Evolutionary conservation across 1,140 invertebrate genomes (phyloP).

Genomic region (Brachionus koreanus): DNA sequence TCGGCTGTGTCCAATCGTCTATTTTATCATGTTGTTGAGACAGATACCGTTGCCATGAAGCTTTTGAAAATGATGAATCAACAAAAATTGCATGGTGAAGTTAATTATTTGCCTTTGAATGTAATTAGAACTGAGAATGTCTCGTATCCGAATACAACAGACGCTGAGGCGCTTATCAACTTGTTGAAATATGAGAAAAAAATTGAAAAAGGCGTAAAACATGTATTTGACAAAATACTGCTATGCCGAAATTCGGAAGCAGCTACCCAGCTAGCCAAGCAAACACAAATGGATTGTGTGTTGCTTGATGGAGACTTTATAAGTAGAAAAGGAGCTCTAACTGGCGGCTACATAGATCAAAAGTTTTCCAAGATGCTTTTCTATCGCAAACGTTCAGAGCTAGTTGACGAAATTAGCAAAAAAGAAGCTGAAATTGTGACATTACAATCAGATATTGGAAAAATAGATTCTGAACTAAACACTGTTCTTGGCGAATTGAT

Average conservation of each 20-base stretch:
- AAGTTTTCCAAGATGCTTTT: slow-evolving; percentile 74
- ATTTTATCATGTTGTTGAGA: slow-evolving; percentile 97
- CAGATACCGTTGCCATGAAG: slow-evolving; percentile 90
- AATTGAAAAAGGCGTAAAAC: slow-evolving; percentile 86
- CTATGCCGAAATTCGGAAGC: slow-evolving; percentile 94
- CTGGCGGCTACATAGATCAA: slow-evolving; percentile 96
- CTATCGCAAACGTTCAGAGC: slow-evolving; percentile 63
- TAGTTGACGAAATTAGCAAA: slow-evolving; percentile 86
- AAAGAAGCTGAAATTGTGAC: slow-evolving; percentile 3
- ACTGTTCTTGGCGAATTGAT: neutral
- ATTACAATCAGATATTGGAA: slow-evolving; percentile 22
- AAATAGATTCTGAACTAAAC: slow-evolving; percentile 35
- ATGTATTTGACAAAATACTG: slow-evolving; percentile 94
- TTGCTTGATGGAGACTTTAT: slow-evolving; percentile 86
- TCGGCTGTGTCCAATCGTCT: slow-evolving; percentile 92
- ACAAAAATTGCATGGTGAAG: slow-evolving; percentile 87
- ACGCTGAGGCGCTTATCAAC: slow-evolving; percentile 76
- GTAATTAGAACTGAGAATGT: slow-evolving; percentile 83
- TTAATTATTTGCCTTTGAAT: slow-evolving; percentile 98
- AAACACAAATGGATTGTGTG: slow-evolving; percentile 91
- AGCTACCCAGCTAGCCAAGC: slow-evolving; percentile 86
- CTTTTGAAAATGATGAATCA: slow-evolving; percentile 97
- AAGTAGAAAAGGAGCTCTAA: slow-evolving; percentile 87
- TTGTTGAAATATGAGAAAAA: slow-evolving; percentile 84
- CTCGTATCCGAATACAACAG: slow-evolving; percentile 75